These are phyloP conservation scores for Melanotaenia pygmaea DNA, from an alignment of 2,797 vertebrate species.

Conservation along the genomic window DNA sequence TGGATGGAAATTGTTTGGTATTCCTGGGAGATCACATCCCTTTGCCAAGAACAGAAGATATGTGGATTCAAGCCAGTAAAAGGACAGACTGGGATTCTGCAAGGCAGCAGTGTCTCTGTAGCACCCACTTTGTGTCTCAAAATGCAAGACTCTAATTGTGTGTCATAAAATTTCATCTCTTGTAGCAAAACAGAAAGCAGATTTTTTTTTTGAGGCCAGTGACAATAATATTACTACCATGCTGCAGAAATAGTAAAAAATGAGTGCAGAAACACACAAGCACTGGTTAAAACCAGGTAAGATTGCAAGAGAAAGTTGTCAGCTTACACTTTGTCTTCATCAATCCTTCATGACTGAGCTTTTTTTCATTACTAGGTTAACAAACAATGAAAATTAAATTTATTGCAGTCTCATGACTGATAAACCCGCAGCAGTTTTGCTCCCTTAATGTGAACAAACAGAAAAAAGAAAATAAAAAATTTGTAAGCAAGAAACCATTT, in stretches of 20 bases:
- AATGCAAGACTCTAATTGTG: not conserved
- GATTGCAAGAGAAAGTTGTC: no score
- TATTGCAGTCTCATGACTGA: not conserved
- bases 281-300: no score
- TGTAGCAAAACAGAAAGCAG: not conserved
- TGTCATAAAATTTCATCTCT: not conserved
- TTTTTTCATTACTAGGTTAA: not conserved
- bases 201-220: not conserved
- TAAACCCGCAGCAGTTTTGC: not conserved
- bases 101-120: not conserved
- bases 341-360: not conserved
- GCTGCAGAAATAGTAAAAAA: not conserved
- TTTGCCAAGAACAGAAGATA: no score
- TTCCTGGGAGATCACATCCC: no score
- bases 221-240: not conserved
- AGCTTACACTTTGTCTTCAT: no score
- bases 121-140: not conserved
- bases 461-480: no score
- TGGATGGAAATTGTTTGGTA: no score
- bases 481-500: not conserved
- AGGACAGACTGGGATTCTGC: not conserved
- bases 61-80: not conserved
- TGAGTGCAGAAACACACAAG: not conserved
- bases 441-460: no score
- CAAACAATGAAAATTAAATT: not conserved